Conservation (phyloP, 30 jellyfish, hydroid and myxozoan species). For the Calvadosia cruxmelitensis region DNA sequence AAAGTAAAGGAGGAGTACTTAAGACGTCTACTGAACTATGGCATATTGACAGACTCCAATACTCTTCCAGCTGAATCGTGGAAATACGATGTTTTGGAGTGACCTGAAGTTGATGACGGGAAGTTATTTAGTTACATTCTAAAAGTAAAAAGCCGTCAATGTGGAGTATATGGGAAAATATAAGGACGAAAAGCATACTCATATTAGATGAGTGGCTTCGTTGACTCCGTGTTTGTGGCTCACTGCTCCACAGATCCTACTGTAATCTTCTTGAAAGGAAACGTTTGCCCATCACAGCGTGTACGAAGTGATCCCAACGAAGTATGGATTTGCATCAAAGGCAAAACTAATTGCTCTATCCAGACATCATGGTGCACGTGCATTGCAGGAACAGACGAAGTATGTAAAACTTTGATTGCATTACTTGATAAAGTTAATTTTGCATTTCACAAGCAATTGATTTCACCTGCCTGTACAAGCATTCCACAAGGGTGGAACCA, state of each 20-base stretch:
- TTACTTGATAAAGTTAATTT: neutral
- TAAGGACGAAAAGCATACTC: conserved; percentile 31
- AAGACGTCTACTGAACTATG: too few species aligned
- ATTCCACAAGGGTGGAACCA: neutral
- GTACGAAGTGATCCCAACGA: neutral
- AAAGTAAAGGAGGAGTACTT: too few species aligned
- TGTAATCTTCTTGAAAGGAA: neutral
- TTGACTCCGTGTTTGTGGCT: too few species aligned
- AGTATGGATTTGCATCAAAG: neutral
- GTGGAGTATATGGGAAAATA: conserved; percentile 19
- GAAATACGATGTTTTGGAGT: conserved; percentile 8
- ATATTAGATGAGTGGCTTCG: too few species aligned
- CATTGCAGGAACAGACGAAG: neutral
- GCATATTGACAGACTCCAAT: too few species aligned
- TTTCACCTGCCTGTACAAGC: neutral
- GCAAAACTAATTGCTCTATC: neutral
- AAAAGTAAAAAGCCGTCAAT: conserved; percentile 19
- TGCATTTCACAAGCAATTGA: neutral
- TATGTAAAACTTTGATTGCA: neutral
- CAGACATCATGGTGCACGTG: neutral
- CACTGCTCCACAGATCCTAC: too few species aligned
- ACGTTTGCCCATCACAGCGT: neutral
- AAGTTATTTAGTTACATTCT: conserved; percentile 16
- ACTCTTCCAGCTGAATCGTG: neutral
- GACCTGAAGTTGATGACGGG: conserved; percentile 24